Percentiles rank a stretch among this genome's conserved stretches.
These are phyloP conservation scores for Eulemur rufifrons DNA, from an alignment of 2,113 vertebrate genomes.

Conservation along the genomic window DNA sequence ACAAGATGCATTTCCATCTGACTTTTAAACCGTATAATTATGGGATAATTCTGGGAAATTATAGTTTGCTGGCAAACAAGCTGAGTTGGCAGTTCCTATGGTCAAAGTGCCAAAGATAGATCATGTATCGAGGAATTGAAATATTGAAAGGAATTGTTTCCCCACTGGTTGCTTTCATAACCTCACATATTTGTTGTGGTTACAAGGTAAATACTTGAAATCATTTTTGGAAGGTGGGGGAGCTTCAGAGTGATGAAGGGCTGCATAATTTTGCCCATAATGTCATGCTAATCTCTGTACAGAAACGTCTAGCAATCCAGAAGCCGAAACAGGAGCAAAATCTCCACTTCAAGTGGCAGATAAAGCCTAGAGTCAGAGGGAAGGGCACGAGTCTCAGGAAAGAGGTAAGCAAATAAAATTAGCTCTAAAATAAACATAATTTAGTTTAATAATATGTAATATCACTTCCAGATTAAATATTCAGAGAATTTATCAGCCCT, in stretches of 20 bases:
- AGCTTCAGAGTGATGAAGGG: background rate
- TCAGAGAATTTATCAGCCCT: background rate
- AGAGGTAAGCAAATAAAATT: background rate
- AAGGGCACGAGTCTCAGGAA: background rate
- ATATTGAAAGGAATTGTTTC: background rate
- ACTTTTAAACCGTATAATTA: conserved; percentile 21
- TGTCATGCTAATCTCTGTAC: background rate
- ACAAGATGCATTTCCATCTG: background rate
- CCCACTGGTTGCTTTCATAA: background rate
- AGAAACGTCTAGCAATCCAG: background rate
- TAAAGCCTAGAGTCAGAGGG: background rate
- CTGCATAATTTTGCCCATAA: background rate
- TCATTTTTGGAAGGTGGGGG: background rate
- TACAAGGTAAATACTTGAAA: background rate
- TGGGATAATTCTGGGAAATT: conserved; percentile 38
- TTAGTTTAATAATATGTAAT: background rate
- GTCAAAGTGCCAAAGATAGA: background rate
- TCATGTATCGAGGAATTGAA: background rate
- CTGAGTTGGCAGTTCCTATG: background rate
- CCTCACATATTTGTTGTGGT: background rate
- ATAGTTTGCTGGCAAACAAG: conserved; percentile 22
- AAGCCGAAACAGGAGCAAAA: background rate
- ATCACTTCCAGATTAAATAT: background rate
- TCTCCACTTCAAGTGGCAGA: background rate
- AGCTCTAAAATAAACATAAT: background rate